phyloP scores from a whole-genome alignment of 1,140 invertebrate species.

The Amphibalanus amphitrite region DNA sequence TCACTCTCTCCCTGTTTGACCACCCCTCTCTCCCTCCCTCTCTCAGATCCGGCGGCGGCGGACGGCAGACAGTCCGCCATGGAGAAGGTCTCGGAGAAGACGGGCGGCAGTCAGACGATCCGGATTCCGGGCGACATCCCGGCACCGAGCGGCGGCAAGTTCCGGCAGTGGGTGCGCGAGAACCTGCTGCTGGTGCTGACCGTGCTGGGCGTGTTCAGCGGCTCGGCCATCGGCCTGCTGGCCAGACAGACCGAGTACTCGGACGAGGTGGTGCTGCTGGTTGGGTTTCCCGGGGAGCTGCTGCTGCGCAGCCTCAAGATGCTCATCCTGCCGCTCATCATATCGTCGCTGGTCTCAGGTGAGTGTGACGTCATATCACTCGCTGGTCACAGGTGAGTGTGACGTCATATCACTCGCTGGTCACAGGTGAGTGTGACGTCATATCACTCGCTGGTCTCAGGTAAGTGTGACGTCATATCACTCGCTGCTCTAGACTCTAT shows the following conservation, averaged over 20 bases:
- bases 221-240: slow-evolving; percentile 26
- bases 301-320: slow-evolving; percentile 33
- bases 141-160: not conserved
- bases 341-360: slow-evolving; percentile 23
- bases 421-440: too few relatives aligned
- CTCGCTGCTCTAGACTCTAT: too few relatives aligned
- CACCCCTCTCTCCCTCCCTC: too few relatives aligned
- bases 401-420: too few relatives aligned
- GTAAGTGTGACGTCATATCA: too few relatives aligned
- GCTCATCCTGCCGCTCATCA: slow-evolving; percentile 31
- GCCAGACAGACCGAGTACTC: slow-evolving; percentile 19
- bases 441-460: too few relatives aligned
- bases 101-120: not conserved
- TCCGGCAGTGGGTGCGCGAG: slow-evolving; percentile 19
- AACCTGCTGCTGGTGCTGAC: slow-evolving; percentile 32
- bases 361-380: too few relatives aligned
- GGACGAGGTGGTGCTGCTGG: slow-evolving; percentile 24
- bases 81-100: not conserved
- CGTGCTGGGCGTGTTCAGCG: slow-evolving; percentile 31
- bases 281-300: slow-evolving; percentile 32
- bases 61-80: not conserved
- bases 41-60: too few relatives aligned
- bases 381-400: too few relatives aligned
- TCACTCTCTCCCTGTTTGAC: too few relatives aligned
- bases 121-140: not conserved